phyloP scores from a whole-genome alignment of 2,797 vertebrate species.

The Melanotaenia maccullochi region DNA sequence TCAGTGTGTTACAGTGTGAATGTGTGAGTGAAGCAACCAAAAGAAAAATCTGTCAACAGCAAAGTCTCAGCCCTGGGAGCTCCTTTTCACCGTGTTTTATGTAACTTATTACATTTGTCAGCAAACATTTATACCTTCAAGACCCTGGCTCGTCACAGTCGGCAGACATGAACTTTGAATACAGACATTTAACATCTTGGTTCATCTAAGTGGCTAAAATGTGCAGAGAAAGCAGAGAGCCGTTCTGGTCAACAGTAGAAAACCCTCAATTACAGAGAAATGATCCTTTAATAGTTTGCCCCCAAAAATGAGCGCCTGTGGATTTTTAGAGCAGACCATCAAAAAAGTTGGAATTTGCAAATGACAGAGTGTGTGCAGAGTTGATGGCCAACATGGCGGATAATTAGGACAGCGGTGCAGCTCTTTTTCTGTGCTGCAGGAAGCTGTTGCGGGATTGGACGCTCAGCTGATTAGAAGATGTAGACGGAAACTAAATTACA shows the following conservation, averaged over 20 bases:
- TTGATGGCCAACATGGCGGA: slow-evolving; percentile 49
- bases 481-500: slow-evolving; percentile 68
- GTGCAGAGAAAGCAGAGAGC: slow-evolving; percentile 44
- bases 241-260: slow-evolving; percentile 29
- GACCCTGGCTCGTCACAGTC: not conserved
- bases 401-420: slow-evolving; percentile 38
- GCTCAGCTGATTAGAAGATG: slow-evolving; percentile 72
- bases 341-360: slow-evolving; percentile 74
- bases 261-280: slow-evolving; percentile 56
- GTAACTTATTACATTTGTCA: not conserved
- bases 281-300: slow-evolving; percentile 57
- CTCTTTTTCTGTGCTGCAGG: slow-evolving; percentile 64
- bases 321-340: slow-evolving; percentile 48
- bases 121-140: slow-evolving; percentile 1
- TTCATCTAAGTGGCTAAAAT: slow-evolving; percentile 40
- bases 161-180: slow-evolving; percentile 9
- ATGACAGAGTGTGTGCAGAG: slow-evolving; percentile 68
- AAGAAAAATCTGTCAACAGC: not conserved
- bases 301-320: slow-evolving; percentile 13
- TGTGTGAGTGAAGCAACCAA: not conserved
- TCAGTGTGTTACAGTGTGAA: slow-evolving; percentile 56
- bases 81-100: not conserved
- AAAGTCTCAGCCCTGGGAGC: not conserved
- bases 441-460: slow-evolving; percentile 64
- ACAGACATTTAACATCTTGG: slow-evolving; percentile 17